Base-by-base conservation (phyloP, 64 coral and sea anemone genomes). In the Montipora sp. region DNA sequence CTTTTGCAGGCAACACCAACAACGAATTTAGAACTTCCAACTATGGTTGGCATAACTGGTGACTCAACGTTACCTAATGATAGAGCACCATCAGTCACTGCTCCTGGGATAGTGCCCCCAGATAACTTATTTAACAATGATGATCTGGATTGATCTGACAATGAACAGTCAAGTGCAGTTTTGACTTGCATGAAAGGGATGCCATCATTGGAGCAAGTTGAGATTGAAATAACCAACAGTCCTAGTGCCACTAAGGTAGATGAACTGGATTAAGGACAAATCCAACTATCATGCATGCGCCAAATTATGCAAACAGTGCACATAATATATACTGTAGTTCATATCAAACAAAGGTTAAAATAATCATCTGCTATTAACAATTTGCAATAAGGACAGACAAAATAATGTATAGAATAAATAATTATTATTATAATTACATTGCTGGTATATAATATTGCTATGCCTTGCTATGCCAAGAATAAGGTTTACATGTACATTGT, bases 91-190 rank as follows among this genome's bases (percentile, higher is more conserved):
- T 48, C 66, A 49, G 72, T 82, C 2, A 49, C 80, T 4, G 50
- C 80, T 14, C 23, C 80, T 65, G 92, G 81, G 14, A 70, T 82
- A 3, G 92, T 94, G 14, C 92, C 92, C 15, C 92, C 92, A 50
- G 92, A 94, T 47, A 69, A 94, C 47, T 75, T 94, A 47, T 94
- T 94, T 71, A 76, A 90, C 67, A 94, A 90, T 77, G 92, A 89
- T 14, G 87, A 89, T 19, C 7, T 69, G 2, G 81, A 84, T 8
- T 84, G 81, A 84, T 23, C 21, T 9, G 9, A 19, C 22, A 21
- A 19, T 24, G 8, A 24, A 80, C 0, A 8, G 3, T 24, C 10
- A 23, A n/a, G 78, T 80, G 19, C 21, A 22, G 21, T 12, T 13
- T 77, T 68, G 63, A 68, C 63, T 18, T 68, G 18, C 4, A 13